A percentile compares a stretch with the other conserved stretches of the same genome.
These are phyloP conservation scores for Andrena fulva DNA, from an alignment of 2,888 invertebrate genomes.

Conservation along the genomic window DNA sequence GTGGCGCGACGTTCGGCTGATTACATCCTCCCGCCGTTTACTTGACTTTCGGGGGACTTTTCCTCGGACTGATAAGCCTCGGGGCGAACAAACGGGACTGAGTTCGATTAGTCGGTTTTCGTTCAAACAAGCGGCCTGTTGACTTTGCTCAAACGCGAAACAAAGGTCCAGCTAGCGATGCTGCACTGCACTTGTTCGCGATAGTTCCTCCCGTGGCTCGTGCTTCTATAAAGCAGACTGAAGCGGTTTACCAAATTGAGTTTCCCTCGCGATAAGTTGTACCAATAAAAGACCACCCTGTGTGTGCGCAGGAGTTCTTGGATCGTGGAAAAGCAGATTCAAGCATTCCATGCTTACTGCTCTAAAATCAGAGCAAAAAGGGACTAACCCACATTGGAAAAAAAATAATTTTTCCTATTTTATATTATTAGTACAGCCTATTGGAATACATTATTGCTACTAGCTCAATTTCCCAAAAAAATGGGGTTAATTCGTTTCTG, in stretches of 20 bases:
- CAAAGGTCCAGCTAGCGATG: not conserved
- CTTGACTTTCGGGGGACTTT: constrained; percentile 41
- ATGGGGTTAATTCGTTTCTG: too few species aligned
- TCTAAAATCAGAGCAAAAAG: too few species aligned
- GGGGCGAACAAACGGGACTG: constrained; percentile 6
- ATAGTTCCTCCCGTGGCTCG: not conserved
- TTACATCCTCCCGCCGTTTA: constrained; percentile 48
- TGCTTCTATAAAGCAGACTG: not conserved
- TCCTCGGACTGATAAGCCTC: constrained; percentile 37
- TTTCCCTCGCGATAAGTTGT: not conserved
- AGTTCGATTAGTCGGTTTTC: constrained; percentile 8
- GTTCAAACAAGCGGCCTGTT: not conserved
- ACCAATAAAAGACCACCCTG: too few species aligned
- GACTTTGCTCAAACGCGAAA: constrained; percentile 3
- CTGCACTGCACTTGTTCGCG: not conserved
- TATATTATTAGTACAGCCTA: too few species aligned
- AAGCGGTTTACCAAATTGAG: not conserved
- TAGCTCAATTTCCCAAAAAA: too few species aligned
- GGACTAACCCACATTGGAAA: too few species aligned
- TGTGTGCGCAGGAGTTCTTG: too few species aligned
- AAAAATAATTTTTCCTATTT: too few species aligned
- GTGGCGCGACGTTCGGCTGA: constrained; percentile 40
- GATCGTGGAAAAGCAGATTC: too few species aligned
- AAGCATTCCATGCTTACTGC: too few species aligned
- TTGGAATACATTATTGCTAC: too few species aligned